Base-by-base conservation (phyloP, 2,113 vertebrate genomes). In the Oncorhynchus keta region DNA sequence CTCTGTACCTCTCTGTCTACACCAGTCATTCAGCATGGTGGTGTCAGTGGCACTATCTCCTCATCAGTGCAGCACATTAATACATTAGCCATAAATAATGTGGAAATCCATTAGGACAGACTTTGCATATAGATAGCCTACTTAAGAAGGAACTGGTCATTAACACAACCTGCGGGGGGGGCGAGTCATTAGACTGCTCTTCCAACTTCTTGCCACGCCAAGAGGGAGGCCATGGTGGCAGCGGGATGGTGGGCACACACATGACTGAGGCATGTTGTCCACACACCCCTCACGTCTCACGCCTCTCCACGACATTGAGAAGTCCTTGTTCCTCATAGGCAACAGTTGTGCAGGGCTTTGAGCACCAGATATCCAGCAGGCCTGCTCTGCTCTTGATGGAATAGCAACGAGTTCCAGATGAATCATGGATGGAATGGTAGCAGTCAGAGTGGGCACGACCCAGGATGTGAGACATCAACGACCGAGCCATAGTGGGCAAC, bases 101-200 rank as follows among this genome's bases (percentile, higher is more conserved):
- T 93, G 90, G 89, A 91, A 93, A 93, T 91, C 92, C 90, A 93
- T 94, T 92, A 92, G 87, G 85, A 83, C 78, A 89, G 92, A 88
- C 92, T 92, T 92, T 94, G 93, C 93, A 94, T 94, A 94, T 94
- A 94, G 92, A 94, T 93, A 92, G 93, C 92, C 93, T 94, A 91
- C 89, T 94, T 94, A 94, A 91, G 89, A 82, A 75, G 81, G 85
- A 86, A 89, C 80, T 81, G 22, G 72, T 85, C 84, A 92, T 94
- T 94, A 94, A 90, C 90, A 91, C 90, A 92, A 91, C 90, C 88
- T 92, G 88, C 81, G 48, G 86, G 88, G 57, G 86, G 80, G 70
- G 79, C 65, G 74, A 82, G 89, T 78, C 81, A 84, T 85, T 81
- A 28, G 28, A 28, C 78, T 71, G 22, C 70, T 26, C 59, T 57